Conservation (phyloP, 2,888 invertebrate species). For the Tipula unca region DNA sequence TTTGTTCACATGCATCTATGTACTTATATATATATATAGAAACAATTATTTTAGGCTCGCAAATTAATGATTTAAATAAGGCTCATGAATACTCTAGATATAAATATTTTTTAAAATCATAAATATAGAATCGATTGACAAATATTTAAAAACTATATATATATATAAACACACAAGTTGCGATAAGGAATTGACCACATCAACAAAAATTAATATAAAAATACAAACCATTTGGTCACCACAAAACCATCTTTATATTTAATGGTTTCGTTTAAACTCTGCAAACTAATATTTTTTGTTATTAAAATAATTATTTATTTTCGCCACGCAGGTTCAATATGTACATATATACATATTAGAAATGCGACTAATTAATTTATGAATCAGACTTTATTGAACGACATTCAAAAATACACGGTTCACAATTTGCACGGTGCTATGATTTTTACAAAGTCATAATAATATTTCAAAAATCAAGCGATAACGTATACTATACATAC, state of each 20-base stretch:
- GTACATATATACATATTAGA: background rate
- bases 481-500: too few species aligned
- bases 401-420: background rate
- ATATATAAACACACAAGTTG: background rate
- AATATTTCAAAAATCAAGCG: background rate
- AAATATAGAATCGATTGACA: background rate
- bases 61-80: too few species aligned
- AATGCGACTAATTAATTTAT: background rate
- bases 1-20: background rate
- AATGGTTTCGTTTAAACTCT: background rate
- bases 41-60: background rate
- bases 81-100: background rate
- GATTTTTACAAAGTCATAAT: background rate
- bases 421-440: background rate
- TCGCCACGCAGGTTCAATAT: too few species aligned
- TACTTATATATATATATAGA: background rate
- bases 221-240: background rate
- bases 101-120: background rate
- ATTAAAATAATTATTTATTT: too few species aligned
- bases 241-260: background rate
- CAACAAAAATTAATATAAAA: too few species aligned
- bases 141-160: background rate
- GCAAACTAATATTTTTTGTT: background rate
- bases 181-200: background rate
- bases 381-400: background rate